These are phyloP conservation scores for Rhagium mordax DNA, from an alignment of 2,888 invertebrate genomes.

Conservation along the genomic window DNA sequence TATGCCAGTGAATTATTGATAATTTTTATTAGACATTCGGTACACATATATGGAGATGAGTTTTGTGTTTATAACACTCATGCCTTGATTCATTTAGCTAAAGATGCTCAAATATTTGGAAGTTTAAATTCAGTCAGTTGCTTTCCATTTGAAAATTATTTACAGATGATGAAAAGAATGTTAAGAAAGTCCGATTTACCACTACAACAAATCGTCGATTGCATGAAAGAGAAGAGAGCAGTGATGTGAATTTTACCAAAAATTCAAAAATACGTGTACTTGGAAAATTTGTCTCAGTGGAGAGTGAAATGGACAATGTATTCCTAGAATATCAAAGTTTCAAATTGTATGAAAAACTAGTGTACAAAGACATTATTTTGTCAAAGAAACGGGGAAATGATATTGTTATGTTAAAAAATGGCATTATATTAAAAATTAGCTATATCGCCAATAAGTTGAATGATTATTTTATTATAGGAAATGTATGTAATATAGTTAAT, in stretches of 20 bases:
- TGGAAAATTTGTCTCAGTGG: no score
- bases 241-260: not conserved
- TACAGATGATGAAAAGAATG: conserved; percentile 29
- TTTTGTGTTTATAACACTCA: conserved; percentile 37
- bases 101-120: conserved; percentile 36
- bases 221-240: conserved; percentile 4
- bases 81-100: conserved; percentile 34
- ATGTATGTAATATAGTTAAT: not conserved
- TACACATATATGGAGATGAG: conserved; percentile 33
- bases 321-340: not conserved
- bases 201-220: conserved; percentile 35
- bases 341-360: not conserved
- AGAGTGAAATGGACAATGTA: not conserved
- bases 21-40: conserved; percentile 29
- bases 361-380: not conserved
- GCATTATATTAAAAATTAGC: not conserved
- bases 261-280: no score
- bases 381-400: not conserved
- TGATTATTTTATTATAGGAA: not conserved
- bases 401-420: not conserved
- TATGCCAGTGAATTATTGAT: conserved; percentile 35
- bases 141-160: conserved; percentile 40
- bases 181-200: conserved; percentile 37
- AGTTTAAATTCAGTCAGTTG: conserved; percentile 30
- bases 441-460: no score